Percentiles rank a stretch among this genome's conserved stretches.
phyloP scores from a whole-genome alignment of 2,797 vertebrate species.

The Chromis chromis region DNA sequence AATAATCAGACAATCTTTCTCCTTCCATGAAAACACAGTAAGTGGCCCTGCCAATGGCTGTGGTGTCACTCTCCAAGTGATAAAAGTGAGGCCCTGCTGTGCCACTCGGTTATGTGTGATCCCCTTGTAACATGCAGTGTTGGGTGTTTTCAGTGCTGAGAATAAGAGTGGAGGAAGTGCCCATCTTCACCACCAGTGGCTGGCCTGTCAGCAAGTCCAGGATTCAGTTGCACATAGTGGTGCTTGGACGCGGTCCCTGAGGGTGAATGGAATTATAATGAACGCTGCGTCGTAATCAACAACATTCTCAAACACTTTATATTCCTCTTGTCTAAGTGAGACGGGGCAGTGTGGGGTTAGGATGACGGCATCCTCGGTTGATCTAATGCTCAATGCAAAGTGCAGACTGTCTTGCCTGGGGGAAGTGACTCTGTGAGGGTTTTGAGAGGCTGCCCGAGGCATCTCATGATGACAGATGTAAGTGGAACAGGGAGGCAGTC shows the following conservation, averaged over 20 bases:
- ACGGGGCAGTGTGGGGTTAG: constrained; percentile 4
- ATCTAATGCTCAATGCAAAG: constrained; percentile 32
- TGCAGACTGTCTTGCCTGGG: constrained; percentile 9
- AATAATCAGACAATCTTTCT: constrained; percentile 1
- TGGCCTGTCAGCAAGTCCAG: constrained; percentile 43
- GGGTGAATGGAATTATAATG: constrained; percentile 17
- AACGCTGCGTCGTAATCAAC: constrained; percentile 16
- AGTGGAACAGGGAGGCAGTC: constrained; percentile 48
- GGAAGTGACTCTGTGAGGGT: constrained; percentile 41
- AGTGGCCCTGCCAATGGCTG: neutral
- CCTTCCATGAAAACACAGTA: neutral
- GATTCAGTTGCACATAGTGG: constrained; percentile 35
- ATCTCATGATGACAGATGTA: constrained; percentile 56
- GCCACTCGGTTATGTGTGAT: constrained; percentile 25
- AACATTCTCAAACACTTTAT: constrained; percentile 16
- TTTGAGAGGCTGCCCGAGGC: constrained; percentile 40
- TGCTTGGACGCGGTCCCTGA: constrained; percentile 13
- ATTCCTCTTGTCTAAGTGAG: constrained; percentile 3
- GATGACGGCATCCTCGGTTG: constrained; percentile 12
- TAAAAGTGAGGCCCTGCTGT: constrained; percentile 17
- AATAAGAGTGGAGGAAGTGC: constrained; percentile 40
- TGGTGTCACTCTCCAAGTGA: constrained; percentile 20
- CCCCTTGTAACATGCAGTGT: neutral
- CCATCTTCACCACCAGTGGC: constrained; percentile 32
- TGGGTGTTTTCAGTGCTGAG: constrained; percentile 27